Evolutionary conservation across 2,113 vertebrate genomes (phyloP), one percentile per base, ranked within the genome.

Genomic region (Thomomys bottae): DNA sequence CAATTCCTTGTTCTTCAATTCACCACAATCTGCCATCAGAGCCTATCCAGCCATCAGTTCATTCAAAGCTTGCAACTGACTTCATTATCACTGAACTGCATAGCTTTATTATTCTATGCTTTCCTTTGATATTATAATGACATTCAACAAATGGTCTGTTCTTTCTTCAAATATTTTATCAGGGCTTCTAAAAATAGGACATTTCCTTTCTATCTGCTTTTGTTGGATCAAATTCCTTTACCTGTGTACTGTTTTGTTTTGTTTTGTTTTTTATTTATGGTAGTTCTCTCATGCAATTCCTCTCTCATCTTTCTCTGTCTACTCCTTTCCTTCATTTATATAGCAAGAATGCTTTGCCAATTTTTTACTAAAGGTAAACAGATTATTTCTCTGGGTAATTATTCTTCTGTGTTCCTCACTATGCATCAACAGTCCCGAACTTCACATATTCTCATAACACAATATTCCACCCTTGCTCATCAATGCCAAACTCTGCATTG

Each of bases 71-170:
- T 79, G 21, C 26, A 36, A 30, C 9, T 75, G 59, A 87, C 8
- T 71, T 92, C 26, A 89, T 45, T 77, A 34, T 20, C 21, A 75
- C 26, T 38, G 81, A 78, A 49, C 42, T 45, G n/a, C 30, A 67
- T 84, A 8, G 2, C 4, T 10, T 59, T 57, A 67, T 63, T 17
- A 77, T 64, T 72, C 1, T 75, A 63, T 64, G 21, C 8, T 78
- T 92, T 81, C 30, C 12, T 81, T 80, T 88, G 38, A 15, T 86
- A 80, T 72, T 23, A 4, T 83, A 91, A 59, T 15, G n/a, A n/a
- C n/a, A 40, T 77, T 84, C 36, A 73, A 66, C 8, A 34, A 0
- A 38, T n/a, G 3, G 18, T 8, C 7, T 88, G 18, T 77, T 61
- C 15, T 30, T 67, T 75, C 26, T 49, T 75, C 8, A 40, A 26